Evolutionary conservation across 2,113 vertebrate species (phyloP).

Genomic region (Burhinus bistriatus): DNA sequence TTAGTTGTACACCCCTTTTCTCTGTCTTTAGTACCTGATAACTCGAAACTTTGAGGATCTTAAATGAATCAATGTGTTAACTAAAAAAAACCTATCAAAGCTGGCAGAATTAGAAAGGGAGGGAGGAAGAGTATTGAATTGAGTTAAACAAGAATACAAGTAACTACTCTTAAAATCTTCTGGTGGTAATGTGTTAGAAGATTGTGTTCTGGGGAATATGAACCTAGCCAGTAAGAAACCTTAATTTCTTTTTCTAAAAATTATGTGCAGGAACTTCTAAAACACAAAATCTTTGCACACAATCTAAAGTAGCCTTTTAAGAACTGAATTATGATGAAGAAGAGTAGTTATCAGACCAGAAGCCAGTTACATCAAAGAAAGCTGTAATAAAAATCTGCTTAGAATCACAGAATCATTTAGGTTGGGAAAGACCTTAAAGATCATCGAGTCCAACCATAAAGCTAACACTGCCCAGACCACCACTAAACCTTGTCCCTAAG

Average conservation of each 20-base stretch:
- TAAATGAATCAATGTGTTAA: neutral
- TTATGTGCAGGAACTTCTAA: neutral
- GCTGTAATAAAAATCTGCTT: neutral
- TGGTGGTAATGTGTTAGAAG: neutral
- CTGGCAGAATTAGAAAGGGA: neutral
- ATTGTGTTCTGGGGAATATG: neutral
- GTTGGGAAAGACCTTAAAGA: neutral
- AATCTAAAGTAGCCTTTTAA: neutral
- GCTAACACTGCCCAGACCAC: neutral
- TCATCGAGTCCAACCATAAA: neutral
- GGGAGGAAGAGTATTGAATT: neutral
- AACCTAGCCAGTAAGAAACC: neutral
- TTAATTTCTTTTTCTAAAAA: neutral
- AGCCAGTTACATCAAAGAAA: neutral
- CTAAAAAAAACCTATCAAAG: neutral
- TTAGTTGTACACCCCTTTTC: neutral
- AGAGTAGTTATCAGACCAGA: neutral
- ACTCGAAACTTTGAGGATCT: neutral
- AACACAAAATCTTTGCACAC: neutral
- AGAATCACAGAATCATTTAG: neutral
- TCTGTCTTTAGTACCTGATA: neutral
- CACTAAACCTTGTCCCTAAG: neutral
- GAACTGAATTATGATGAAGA: neutral
- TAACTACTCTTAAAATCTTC: neutral
- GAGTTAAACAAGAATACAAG: neutral